Evolutionary conservation across 2,888 invertebrate species (phyloP), one percentile per base, ranked within the genome.

Genomic region (Lycia hirtaria): DNA sequence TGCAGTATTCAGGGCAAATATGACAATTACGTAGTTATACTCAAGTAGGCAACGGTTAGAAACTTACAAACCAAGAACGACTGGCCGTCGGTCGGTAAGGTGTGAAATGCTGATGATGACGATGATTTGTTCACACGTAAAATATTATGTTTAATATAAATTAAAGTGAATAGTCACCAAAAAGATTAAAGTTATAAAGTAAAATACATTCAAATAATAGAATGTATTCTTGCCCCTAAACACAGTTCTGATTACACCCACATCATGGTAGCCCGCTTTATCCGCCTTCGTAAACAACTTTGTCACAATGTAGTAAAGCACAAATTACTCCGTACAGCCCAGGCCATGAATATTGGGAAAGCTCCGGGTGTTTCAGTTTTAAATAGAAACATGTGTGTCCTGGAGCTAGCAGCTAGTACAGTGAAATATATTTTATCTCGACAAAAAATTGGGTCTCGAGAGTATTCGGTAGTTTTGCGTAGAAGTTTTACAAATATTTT

Each of bases 301-400:
- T 67, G 63, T 65, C 49, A 55, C 58, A 49, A 62, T 24, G 56
- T 45, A 54, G 22, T 58, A 67, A 47, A 49, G 63, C 62, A 52
- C 58, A 60, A 54, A 63, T 64, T 63, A 56, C 45, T 45, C 48
- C 38, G 12, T 19, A 19, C 30, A 26, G 41, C 28, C 37, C 30
- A 30, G 20, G 28, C 22, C 51, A 61, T 60, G 56, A 65, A 66
- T 61, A 59, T 66, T 64, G 57, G 53, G 63, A 61, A 59, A 63
- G 63, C 61, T 61, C 52, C 38, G 40, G 40, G 61, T 56, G 55
- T 49, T 52, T 54, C 59, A 59, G 56, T 59, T 64, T 54, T 55
- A 53, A 41, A 50, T 58, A 54, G 33, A 60, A 60, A 65, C 52
- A 41, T 56, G 43, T 19, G 43, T 49, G 49, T 19, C 33, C 48